These are phyloP conservation scores for Mactra quadrangularis DNA, from an alignment of 1,140 invertebrate genomes.

Conservation along the genomic window DNA sequence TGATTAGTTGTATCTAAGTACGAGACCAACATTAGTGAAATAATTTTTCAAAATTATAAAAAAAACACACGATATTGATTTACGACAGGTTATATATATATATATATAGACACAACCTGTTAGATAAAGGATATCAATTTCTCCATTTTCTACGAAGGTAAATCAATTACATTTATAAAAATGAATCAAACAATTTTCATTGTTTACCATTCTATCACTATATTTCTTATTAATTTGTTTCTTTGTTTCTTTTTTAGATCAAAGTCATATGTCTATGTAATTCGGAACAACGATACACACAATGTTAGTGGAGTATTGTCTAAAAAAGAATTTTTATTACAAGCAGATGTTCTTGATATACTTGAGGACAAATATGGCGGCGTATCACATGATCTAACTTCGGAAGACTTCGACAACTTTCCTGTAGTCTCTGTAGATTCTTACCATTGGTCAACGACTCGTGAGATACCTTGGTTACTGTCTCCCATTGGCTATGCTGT, in stretches of 20 bases:
- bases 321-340: constrained; percentile 25
- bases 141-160: no score
- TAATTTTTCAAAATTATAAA: no score
- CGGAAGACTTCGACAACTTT: constrained; percentile 48
- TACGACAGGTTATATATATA: no score
- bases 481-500: constrained; percentile 8
- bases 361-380: constrained; percentile 3
- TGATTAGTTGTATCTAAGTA: no score
- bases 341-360: constrained; percentile 24
- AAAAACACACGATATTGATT: no score
- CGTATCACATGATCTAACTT: constrained; percentile 40
- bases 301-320: constrained; percentile 6
- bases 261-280: constrained; percentile 48
- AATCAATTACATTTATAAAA: no score
- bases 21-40: no score
- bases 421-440: constrained; percentile 11
- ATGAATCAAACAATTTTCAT: no score
- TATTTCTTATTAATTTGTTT: not conserved
- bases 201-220: no score
- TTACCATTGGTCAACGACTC: not conserved
- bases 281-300: constrained; percentile 18
- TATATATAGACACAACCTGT: no score
- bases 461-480: not conserved
- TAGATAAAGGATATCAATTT: no score
- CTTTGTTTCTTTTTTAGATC: constrained; percentile 28